These are phyloP conservation scores for Falco berigora DNA, from an alignment of 2,797 vertebrate species.

Conservation along the genomic window DNA sequence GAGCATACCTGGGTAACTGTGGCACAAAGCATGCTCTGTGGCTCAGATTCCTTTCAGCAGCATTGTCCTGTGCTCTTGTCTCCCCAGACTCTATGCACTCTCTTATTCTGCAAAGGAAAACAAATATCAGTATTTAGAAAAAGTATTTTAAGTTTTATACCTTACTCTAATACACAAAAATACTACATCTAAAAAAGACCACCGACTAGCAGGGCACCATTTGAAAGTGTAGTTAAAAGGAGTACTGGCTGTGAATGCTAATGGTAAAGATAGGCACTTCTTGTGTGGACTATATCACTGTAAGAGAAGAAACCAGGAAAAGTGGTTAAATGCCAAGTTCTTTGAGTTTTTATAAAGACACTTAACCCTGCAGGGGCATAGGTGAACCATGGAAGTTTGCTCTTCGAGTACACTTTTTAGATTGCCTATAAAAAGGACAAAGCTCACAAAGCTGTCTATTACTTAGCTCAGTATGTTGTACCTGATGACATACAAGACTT, in stretches of 20 bases:
- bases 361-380: background rate
- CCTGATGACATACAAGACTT: background rate
- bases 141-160: background rate
- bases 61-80: background rate
- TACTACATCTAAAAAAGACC: background rate
- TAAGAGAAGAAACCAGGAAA: background rate
- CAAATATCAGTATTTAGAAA: background rate
- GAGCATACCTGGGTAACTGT: slow-evolving; percentile 59
- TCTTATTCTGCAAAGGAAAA: slow-evolving; percentile 34
- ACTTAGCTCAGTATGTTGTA: background rate
- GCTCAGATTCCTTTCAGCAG: slow-evolving; percentile 62
- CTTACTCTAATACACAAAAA: background rate
- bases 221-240: background rate
- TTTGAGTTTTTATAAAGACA: background rate
- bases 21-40: slow-evolving; percentile 50
- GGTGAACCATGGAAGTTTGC: background rate
- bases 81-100: background rate
- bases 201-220: fast-evolving
- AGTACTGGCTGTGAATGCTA: background rate
- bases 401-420: background rate
- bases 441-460: background rate
- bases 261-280: background rate
- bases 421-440: background rate
- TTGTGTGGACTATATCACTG: fast-evolving
- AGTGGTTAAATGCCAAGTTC: background rate